Conservation (phyloP, 2,797 vertebrate species). For the Gymnopithys bicolor region DNA sequence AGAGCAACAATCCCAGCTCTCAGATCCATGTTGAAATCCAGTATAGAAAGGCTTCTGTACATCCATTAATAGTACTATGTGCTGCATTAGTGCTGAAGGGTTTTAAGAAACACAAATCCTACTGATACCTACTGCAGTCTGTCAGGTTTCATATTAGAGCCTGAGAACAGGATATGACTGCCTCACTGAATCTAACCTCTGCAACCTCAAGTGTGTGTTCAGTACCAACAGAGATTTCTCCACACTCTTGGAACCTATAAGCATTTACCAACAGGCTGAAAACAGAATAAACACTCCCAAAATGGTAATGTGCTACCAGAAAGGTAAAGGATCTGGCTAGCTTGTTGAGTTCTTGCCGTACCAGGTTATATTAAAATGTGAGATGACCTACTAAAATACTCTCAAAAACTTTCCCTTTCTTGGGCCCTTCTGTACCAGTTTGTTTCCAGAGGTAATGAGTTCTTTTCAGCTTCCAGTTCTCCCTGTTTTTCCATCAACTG, state of each 20-base stretch:
- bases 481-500: not conserved
- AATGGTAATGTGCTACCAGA: not conserved
- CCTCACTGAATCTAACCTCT: not conserved
- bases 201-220: not conserved
- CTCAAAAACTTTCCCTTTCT: not conserved
- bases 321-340: not conserved
- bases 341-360: not conserved
- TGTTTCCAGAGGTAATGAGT: not conserved
- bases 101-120: not conserved
- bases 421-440: not conserved
- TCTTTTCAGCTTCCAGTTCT: not conserved
- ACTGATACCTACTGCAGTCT: not conserved
- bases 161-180: not conserved
- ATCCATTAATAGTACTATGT: not conserved
- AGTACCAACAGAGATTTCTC: not conserved
- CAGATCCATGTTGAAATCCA: not conserved
- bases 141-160: not conserved
- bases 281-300: not conserved
- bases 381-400: not conserved
- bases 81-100: not conserved
- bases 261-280: not conserved
- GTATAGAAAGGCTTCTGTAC: not conserved
- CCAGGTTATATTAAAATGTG: not conserved
- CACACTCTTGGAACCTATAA: accelerated
- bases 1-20: not conserved